phyloP scores from a whole-genome alignment of 2,113 vertebrate species.

The Poeciliopsis prolifica region DNA sequence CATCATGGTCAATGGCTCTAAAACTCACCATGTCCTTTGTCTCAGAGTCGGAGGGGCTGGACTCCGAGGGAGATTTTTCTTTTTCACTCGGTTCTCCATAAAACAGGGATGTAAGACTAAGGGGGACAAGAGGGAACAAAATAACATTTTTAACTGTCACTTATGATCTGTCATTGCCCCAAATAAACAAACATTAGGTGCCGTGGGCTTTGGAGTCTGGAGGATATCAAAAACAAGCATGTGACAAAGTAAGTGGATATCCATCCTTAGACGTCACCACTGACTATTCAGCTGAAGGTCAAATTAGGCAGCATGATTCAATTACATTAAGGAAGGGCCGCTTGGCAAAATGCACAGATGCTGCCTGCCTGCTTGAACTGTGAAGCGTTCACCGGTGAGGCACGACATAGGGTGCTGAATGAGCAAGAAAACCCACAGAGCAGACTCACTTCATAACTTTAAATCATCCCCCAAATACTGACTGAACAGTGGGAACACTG shows the following conservation, averaged over 20 bases:
- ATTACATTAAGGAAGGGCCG: conserved; percentile 32
- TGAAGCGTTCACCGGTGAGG: conserved; percentile 20
- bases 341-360: conserved; percentile 49
- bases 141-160: not conserved
- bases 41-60: conserved; percentile 87
- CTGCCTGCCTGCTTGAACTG: conserved; percentile 28
- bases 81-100: conserved; percentile 96
- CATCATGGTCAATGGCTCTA: not conserved
- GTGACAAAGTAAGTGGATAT: conserved; percentile 35
- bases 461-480: not conserved
- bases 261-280: conserved; percentile 19
- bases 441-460: conserved; percentile 2
- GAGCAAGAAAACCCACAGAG: conserved; percentile 12
- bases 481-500: not conserved
- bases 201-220: not conserved
- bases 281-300: conserved; percentile 42
- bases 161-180: not conserved
- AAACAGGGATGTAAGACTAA: conserved; percentile 92
- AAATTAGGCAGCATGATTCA: conserved; percentile 61
- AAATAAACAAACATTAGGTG: not conserved
- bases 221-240: conserved; percentile 6
- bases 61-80: conserved; percentile 92
- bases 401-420: conserved; percentile 20
- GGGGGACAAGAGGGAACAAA: conserved; percentile 7
- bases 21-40: conserved; percentile 87